A percentile compares a stretch with the other conserved stretches of the same genome.
phyloP scores from a whole-genome alignment of 2,888 invertebrate species.

The Ectobius pallidus region DNA sequence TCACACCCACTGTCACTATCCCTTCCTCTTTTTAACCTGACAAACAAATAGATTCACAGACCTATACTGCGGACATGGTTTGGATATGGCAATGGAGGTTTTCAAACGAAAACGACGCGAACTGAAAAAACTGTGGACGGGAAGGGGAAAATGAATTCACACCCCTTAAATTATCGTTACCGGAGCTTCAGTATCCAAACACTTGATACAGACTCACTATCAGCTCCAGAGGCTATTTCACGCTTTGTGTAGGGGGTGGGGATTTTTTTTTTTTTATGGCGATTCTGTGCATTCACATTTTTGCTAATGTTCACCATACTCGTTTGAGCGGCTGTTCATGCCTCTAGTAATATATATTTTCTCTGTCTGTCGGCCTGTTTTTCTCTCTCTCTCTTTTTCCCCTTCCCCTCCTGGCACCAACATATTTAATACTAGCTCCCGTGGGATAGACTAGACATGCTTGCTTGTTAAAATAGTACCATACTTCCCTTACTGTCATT shows the following conservation, averaged over 20 bases:
- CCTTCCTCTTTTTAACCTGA: not conserved
- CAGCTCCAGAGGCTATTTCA: not conserved
- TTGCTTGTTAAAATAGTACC: too few relatives aligned
- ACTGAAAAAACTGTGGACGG: not conserved
- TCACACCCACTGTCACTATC: not conserved
- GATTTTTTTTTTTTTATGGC: not conserved
- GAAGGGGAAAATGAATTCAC: not conserved
- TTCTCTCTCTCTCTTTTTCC: too few relatives aligned
- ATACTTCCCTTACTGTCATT: too few relatives aligned
- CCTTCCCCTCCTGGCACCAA: too few relatives aligned
- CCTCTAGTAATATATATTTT: not conserved
- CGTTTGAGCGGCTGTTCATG: not conserved
- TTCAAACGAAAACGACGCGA: not conserved
- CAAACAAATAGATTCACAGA: not conserved
- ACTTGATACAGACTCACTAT: not conserved
- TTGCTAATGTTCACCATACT: not conserved
- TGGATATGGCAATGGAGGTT: not conserved
- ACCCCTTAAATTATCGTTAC: not conserved
- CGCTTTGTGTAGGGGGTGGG: not conserved
- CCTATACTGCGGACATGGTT: not conserved
- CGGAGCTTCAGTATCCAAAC: not conserved
- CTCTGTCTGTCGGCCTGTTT: not conserved
- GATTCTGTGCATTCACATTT: not conserved
- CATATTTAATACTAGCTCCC: too few relatives aligned
- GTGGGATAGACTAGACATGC: too few relatives aligned